Conservation (phyloP, 1,140 invertebrate genomes). For the Meloidogyne chitwoodi region DNA sequence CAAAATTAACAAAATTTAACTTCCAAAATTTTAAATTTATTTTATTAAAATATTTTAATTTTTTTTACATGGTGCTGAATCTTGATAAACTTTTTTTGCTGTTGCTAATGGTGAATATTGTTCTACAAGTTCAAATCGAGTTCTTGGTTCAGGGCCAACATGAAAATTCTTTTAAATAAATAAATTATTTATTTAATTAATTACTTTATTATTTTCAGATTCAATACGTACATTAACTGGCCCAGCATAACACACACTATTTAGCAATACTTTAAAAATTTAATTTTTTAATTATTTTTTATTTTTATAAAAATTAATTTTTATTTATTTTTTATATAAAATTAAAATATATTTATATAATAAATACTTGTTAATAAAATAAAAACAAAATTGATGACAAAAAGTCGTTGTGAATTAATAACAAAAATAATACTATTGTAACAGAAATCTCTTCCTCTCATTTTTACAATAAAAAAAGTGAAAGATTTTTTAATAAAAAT, state of each 20-base stretch:
- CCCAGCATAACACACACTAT: neutral
- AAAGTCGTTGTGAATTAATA: too few relatives aligned
- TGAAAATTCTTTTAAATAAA: constrained; percentile 27
- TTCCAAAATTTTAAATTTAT: neutral
- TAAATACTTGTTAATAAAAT: neutral
- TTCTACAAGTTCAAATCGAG: constrained; percentile 33
- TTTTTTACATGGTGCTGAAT: constrained; percentile 4
- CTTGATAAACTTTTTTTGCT: constrained; percentile 36
- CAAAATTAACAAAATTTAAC: constrained; percentile 13
- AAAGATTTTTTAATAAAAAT: neutral
- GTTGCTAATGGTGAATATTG: constrained; percentile 29
- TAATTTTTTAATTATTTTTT: neutral
- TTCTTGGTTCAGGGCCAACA: constrained; percentile 28
- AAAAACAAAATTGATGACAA: neutral
- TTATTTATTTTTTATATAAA: neutral
- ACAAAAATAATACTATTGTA: neutral
- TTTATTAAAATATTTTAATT: neutral
- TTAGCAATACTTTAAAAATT: neutral
- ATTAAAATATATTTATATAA: neutral
- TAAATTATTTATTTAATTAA: neutral
- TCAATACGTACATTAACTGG: constrained; percentile 22
- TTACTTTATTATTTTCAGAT: constrained; percentile 14
- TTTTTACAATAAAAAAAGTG: neutral
- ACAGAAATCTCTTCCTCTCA: neutral
- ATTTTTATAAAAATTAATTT: too few relatives aligned